phyloP scores from a whole-genome alignment of 2,797 vertebrate species.

The Pteropus rufus region DNA sequence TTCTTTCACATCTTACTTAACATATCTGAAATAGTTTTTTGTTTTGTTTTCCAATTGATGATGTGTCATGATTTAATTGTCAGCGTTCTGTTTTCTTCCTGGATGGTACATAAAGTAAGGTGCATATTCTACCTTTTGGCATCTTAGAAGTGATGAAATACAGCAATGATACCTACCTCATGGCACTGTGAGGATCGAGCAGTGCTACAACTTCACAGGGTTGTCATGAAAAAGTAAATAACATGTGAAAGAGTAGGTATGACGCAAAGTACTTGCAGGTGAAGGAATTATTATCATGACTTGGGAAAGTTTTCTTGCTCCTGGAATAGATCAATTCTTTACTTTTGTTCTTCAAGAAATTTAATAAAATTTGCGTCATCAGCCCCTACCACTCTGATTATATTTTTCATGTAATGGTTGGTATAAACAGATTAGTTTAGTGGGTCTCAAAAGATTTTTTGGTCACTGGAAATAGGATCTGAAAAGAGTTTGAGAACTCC shows the following conservation, averaged over 20 bases:
- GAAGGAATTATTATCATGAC: not conserved
- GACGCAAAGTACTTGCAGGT: not conserved
- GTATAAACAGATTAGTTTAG: not conserved
- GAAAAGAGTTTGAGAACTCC: not conserved
- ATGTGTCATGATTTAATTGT: not conserved
- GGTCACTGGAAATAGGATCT: not conserved
- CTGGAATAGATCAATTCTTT: not conserved
- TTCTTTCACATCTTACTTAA: not conserved
- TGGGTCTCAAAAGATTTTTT: not conserved
- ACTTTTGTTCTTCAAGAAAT: not conserved
- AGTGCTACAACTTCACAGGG: not conserved
- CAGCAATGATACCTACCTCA: not conserved
- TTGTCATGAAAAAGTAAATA: not conserved
- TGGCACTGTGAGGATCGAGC: not conserved
- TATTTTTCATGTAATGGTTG: not conserved
- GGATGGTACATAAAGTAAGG: not conserved
- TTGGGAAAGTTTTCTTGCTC: not conserved
- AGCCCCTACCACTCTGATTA: not conserved
- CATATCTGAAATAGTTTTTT: not conserved
- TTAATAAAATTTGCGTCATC: not conserved
- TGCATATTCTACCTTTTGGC: not conserved
- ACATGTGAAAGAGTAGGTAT: accelerated
- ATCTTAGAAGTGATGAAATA: not conserved
- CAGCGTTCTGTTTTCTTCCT: not conserved
- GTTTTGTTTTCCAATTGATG: not conserved